A percentile compares a stretch with the other conserved stretches of the same genome.
These are phyloP conservation scores for Schizopygopsis malacanthus DNA, from an alignment of 2,797 vertebrate genomes.

Conservation along the genomic window DNA sequence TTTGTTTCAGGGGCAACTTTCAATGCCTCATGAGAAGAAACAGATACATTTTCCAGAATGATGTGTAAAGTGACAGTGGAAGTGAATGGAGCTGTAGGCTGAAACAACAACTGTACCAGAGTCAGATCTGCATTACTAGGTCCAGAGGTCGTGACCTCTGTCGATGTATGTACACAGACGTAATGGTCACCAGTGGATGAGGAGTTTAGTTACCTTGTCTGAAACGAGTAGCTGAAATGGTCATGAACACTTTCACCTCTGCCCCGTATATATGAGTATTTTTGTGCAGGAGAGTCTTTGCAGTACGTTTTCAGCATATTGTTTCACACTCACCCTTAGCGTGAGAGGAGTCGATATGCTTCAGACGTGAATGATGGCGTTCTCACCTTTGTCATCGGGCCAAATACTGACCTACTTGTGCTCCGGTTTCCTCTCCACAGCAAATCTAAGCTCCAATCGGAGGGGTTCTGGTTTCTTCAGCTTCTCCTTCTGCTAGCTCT, in stretches of 20 bases:
- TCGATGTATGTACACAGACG: not conserved
- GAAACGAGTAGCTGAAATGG: conserved; percentile 20
- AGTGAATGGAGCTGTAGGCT: not conserved
- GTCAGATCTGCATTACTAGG: not conserved
- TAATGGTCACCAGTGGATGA: not conserved
- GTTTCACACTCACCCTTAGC: not conserved
- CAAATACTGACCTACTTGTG: conserved; percentile 44
- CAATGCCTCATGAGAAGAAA: not conserved
- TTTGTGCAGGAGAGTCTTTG: not conserved
- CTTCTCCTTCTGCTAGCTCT: conserved; percentile 52
- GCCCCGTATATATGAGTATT: not conserved
- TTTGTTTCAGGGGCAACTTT: not conserved
- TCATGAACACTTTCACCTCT: conserved; percentile 30
- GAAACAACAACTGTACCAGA: conserved; percentile 3
- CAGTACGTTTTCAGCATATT: not conserved
- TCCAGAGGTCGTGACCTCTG: conserved; percentile 11
- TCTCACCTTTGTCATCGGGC: conserved; percentile 19
- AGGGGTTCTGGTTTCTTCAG: conserved; percentile 50
- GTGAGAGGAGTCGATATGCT: conserved; percentile 22
- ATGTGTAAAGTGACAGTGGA: not conserved
- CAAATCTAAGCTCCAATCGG: conserved; percentile 29
- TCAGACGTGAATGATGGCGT: conserved; percentile 24
- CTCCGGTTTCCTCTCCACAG: conserved; percentile 56
- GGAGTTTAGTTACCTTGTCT: conserved; percentile 20
- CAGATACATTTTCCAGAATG: not conserved